Base-by-base conservation (phyloP, 2,888 invertebrate genomes). In the Leistus spinibarbis region DNA sequence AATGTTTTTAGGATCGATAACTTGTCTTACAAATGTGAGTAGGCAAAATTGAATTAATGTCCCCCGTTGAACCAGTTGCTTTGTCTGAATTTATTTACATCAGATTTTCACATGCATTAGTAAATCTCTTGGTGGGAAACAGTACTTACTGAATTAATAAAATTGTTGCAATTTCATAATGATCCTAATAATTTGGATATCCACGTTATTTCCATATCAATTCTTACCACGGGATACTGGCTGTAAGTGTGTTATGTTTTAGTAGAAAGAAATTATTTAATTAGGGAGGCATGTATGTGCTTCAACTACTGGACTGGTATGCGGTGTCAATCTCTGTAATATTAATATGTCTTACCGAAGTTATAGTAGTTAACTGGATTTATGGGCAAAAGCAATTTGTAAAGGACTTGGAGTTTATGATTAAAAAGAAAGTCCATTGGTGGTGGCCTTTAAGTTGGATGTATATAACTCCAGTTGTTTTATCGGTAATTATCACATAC, bases 241-340 rank as follows among this genome's bases (percentile, higher is more conserved):
- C n/a, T n/a, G 10, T n/a, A 10, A 67, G 16, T 67, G 17, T 67
- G 27, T 3, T 67, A 13, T n/a, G 3, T 73, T 68, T 78, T 67
- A n/a, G n/a, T n/a, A n/a, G n/a, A n/a, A n/a, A n/a, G n/a, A n/a
- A n/a, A n/a, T n/a, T n/a, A n/a, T n/a, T n/a, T n/a, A 81, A 82
- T 27, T 82, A 95, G 94, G 95, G 93, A 60, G 97, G 97, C 67
- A 93, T 97, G 86, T 97, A 93, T 83, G 90, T 95, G 76, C 88
- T 97, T 67, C 91, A 93, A 81, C 86, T 97, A 23, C 89, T 97
- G 78, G 96, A 97, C 82, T 91, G 93, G 86, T 97, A 96, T 83
- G 92, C 95, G 4, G 95, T 95, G 7, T 93, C 95, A 22, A 92
- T 94, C 40, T 91, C 93, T 65, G 91, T 95, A 0, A 91, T 95